phyloP scores from a whole-genome alignment of 2,888 invertebrate genomes.

The Chelonus formosanus region DNA sequence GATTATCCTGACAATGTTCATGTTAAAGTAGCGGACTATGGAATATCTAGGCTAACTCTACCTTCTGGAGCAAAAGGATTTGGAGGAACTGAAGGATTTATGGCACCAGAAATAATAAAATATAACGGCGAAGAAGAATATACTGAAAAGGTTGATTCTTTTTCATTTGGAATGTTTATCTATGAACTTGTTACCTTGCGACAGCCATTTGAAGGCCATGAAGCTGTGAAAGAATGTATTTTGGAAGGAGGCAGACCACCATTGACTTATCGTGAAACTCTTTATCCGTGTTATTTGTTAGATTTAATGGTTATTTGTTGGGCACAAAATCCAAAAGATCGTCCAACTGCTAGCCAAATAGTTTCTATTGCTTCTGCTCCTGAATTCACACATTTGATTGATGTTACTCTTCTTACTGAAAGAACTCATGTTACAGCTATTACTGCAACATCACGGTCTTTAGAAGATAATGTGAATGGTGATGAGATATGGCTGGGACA shows the following conservation, averaged over 20 bases:
- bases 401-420: conserved; percentile 79
- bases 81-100: conserved; percentile 98
- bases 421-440: conserved; percentile 73
- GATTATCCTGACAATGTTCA: conserved; percentile 76
- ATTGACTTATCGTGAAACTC: conserved; percentile 83
- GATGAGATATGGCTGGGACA: conserved; percentile 80
- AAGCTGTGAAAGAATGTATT: conserved; percentile 96
- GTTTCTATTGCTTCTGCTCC: conserved; percentile 92
- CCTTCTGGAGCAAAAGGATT: conserved; percentile 96
- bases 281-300: conserved; percentile 86
- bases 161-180: conserved; percentile 98
- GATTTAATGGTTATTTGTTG: conserved; percentile 97
- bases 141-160: conserved; percentile 98
- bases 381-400: conserved; percentile 89
- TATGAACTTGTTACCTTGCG: conserved; percentile 94
- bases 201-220: conserved; percentile 95
- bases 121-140: conserved; percentile 99
- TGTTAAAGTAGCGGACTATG: conserved; percentile 97
- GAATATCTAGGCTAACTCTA: conserved; percentile 86
- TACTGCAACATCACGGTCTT: conserved; percentile 56
- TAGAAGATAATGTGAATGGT: conserved; percentile 57
- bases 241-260: conserved; percentile 93
- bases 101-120: conserved; percentile 98
- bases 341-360: conserved; percentile 94
- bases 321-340: conserved; percentile 84